Percentiles rank a stretch among this genome's conserved stretches.
Evolutionary conservation across 1,140 invertebrate species (phyloP).

Genomic region (Neocloeon triangulifer): DNA sequence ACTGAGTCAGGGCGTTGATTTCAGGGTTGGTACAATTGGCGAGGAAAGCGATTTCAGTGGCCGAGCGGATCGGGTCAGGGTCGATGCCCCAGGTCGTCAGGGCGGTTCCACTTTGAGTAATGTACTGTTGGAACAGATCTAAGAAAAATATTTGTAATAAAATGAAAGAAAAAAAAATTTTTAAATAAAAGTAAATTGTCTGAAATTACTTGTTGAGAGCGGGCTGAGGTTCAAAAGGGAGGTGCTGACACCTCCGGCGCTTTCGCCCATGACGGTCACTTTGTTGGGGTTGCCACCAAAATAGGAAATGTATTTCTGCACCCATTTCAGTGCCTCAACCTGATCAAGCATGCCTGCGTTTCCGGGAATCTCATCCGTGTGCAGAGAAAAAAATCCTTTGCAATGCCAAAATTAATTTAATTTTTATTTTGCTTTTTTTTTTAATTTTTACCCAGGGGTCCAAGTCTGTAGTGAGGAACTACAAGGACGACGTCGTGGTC

Average conservation of each 20-base stretch:
- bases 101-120: slow-evolving; percentile 14
- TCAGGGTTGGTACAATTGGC: slow-evolving; percentile 12
- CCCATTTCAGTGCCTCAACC: slow-evolving; percentile 15
- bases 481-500: slow-evolving; percentile 16
- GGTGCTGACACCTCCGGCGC: slow-evolving; percentile 27
- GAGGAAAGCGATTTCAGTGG: slow-evolving; percentile 13
- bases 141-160: no score
- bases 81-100: slow-evolving; percentile 16
- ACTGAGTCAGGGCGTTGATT: background rate
- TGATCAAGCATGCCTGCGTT: slow-evolving; percentile 20
- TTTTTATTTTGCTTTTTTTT: slow-evolving; percentile 12
- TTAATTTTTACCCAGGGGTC: slow-evolving; percentile 14
- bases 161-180: no score
- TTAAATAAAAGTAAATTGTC: no score
- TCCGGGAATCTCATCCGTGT: slow-evolving; percentile 13
- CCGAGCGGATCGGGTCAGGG: slow-evolving; percentile 13
- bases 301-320: slow-evolving; percentile 18
- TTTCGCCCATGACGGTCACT: slow-evolving; percentile 33
- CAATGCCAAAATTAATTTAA: background rate
- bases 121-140: slow-evolving; percentile 13
- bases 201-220: slow-evolving; percentile 10
- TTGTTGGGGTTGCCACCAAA: slow-evolving; percentile 26
- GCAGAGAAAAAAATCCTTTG: slow-evolving; percentile 11
- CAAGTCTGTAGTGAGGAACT: slow-evolving; percentile 16
- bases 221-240: slow-evolving; percentile 9